Base-by-base conservation (phyloP, 2,888 invertebrate species). In the Lasiommata megera region DNA sequence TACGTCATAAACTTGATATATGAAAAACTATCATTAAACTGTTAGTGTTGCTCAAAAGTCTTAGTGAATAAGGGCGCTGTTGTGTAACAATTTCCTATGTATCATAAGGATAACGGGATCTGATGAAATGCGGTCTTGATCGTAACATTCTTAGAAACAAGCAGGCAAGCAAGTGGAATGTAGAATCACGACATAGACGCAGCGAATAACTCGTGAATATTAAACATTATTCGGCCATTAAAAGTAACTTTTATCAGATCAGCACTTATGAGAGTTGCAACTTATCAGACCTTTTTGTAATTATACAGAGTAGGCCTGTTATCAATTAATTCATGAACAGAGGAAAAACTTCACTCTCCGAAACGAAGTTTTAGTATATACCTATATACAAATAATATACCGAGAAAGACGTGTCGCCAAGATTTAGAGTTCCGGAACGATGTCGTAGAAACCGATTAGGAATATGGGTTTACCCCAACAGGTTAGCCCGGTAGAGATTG, bases 181-280 rank as follows among this genome's bases (percentile, higher is more conserved):
- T 80, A 78, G 80, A 82, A 84, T 81, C 77, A 77, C 78, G 77
- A 75, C 75, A 74, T 72, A 69, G 59, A 51, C 73, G 73, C 76
- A 76, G 74, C 76, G 73, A 74, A 70, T 74, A 67, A 67, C 69
- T 69, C 75, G 73, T 80, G 84, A 80, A 84, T 83, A 81, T 80
- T 76, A 79, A 82, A 78, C 77, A 79, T 62, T 58, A 62, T 60
- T 60, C 47, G 51, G 43, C 57, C 43, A 51, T 40, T 51, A 41
- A 29, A 56, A 63, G 56, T 63, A 57, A 56, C 37, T 52, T 56
- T 51, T 43, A 23, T 46, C 52, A 52, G 57, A 23, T 46, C 52
- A 52, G 57, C 38, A 60, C 46, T 51, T 53, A 31, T 29, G 47
- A 41, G 29, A 51, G 43, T 43, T 14, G 28, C 28, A 8, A 11